phyloP scores from a whole-genome alignment of 2,113 vertebrate genomes.

The Pithys albifrons region DNA sequence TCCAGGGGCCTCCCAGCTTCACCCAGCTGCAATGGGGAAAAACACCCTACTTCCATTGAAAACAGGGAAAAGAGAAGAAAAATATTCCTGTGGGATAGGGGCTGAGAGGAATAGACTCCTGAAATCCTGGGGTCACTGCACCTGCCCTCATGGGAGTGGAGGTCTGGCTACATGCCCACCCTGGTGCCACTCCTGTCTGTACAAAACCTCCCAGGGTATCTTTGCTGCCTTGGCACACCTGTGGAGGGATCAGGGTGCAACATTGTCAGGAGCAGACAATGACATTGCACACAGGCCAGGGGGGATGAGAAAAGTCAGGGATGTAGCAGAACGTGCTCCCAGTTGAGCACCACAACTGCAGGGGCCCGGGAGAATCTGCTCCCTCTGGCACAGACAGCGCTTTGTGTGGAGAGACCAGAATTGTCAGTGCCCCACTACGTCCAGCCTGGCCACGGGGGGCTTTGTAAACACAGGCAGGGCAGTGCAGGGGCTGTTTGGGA shows the following conservation, averaged over 20 bases:
- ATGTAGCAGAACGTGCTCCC: neutral
- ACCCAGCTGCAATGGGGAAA: neutral
- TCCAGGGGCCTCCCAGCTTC: neutral
- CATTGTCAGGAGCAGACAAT: neutral
- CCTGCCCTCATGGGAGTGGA: neutral
- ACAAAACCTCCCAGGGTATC: neutral
- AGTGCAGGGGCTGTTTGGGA: neutral
- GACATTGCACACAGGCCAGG: accelerated
- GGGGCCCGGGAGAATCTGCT: accelerated
- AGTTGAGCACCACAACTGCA: neutral
- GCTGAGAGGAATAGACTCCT: neutral
- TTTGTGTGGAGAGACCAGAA: neutral
- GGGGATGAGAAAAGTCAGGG: neutral
- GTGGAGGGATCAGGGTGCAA: neutral
- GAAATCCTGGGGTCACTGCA: neutral
- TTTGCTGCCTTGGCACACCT: neutral
- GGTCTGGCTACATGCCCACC: neutral
- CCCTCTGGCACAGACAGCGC: neutral
- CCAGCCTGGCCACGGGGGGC: neutral
- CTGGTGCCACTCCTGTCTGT: neutral
- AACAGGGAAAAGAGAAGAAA: neutral
- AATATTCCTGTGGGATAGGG: neutral
- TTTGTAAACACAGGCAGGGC: neutral
- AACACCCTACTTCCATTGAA: neutral
- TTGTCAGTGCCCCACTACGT: neutral